Conservation (phyloP, 2,888 invertebrate species). For the Aspidapion aeneum region DNA sequence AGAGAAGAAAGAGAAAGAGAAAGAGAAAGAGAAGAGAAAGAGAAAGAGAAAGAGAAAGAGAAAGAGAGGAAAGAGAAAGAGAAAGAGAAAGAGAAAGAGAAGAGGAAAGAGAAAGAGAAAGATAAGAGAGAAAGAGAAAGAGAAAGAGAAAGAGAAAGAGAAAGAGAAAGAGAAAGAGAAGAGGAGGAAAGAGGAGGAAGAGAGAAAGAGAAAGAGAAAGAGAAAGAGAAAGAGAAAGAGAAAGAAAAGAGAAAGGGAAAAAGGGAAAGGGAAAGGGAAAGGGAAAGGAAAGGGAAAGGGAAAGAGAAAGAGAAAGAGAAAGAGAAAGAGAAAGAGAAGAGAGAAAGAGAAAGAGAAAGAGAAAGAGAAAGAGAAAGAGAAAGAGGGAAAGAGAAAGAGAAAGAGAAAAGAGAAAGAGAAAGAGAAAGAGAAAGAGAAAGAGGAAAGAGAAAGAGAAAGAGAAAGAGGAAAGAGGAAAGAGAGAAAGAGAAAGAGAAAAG, state of each 20-base stretch:
- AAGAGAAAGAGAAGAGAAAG: not conserved
- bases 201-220: not conserved
- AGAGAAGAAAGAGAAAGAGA: not conserved
- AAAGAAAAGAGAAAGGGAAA: not conserved
- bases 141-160: not conserved
- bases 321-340: not conserved
- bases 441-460: no score
- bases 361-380: no score
- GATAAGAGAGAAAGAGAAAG: not conserved
- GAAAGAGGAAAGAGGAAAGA: no score
- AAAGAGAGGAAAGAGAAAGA: not conserved
- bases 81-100: not conserved
- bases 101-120: not conserved
- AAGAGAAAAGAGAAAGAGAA: no score
- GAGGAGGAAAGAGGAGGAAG: not conserved
- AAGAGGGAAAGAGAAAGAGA: not conserved
- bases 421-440: no score
- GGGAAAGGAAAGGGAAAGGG: not conserved
- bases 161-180: not conserved
- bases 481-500: no score
- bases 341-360: no score
- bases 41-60: not conserved
- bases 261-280: not conserved
- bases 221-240: not conserved
- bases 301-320: not conserved